Evolutionary conservation across 2,113 vertebrate genomes (phyloP).

Genomic region (Eupsittula cactorum): DNA sequence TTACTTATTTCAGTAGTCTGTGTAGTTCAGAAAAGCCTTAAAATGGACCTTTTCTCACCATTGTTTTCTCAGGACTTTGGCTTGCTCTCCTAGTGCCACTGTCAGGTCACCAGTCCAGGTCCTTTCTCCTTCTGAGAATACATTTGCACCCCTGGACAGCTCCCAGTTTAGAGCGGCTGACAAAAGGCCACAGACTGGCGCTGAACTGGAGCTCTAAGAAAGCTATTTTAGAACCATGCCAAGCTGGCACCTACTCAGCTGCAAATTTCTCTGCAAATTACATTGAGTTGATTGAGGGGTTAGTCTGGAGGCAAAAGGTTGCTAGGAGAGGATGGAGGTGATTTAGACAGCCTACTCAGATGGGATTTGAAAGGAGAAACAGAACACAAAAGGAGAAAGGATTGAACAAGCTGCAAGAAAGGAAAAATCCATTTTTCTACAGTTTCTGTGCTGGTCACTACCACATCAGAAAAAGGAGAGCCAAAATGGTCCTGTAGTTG

Average conservation of each 20-base stretch:
- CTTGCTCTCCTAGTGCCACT: background rate
- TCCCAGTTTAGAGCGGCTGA: background rate
- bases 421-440: background rate
- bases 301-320: conserved; percentile 40
- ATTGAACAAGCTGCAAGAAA: background rate
- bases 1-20: background rate
- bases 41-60: background rate
- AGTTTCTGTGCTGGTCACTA: background rate
- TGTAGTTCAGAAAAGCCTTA: background rate
- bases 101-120: background rate
- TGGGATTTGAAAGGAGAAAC: background rate
- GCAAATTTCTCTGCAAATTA: conserved; percentile 18
- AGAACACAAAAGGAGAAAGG: background rate
- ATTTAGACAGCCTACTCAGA: background rate
- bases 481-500: background rate
- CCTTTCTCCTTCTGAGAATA: background rate
- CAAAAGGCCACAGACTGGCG: background rate
- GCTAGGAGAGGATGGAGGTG: conserved; percentile 38
- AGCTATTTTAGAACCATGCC: background rate
- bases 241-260: conserved; percentile 12
- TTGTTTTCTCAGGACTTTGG: background rate
- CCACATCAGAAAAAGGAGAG: background rate
- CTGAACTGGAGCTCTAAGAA: background rate
- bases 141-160: background rate
- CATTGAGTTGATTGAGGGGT: background rate